Evolutionary conservation across 2,113 vertebrate genomes (phyloP).

Genomic region (Solea senegalensis): DNA sequence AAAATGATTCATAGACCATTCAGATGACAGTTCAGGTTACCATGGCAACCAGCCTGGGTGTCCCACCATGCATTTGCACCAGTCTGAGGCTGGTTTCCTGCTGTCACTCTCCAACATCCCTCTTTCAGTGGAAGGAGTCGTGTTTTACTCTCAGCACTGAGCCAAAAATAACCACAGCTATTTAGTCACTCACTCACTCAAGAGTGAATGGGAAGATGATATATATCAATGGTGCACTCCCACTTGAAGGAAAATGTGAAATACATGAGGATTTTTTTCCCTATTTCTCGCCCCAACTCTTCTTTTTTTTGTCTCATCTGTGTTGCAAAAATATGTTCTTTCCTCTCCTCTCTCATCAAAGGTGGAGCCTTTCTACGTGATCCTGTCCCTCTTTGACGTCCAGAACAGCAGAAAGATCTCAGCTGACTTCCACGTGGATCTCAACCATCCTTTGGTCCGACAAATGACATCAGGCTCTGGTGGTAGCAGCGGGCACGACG

Average conservation of each 20-base stretch:
- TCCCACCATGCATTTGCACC: conserved; percentile 47
- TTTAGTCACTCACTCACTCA: conserved; percentile 25
- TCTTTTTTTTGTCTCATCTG: neutral
- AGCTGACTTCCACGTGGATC: conserved; percentile 95
- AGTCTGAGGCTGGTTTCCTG: conserved; percentile 63
- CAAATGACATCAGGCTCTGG: conserved; percentile 82
- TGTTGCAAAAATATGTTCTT: conserved; percentile 5
- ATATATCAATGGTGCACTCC: conserved; percentile 30
- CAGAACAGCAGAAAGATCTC: conserved; percentile 95
- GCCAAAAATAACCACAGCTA: conserved; percentile 45
- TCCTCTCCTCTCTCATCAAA: conserved; percentile 50
- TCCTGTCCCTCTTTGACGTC: conserved; percentile 94
- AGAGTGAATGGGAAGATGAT: conserved; percentile 35
- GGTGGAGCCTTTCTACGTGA: conserved; percentile 97
- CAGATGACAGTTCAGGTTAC: conserved; percentile 33
- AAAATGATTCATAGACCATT: too few relatives aligned
- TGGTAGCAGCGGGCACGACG: conserved; percentile 20
- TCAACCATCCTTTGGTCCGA: conserved; percentile 90
- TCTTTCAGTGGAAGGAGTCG: conserved; percentile 13
- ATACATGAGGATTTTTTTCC: conserved; percentile 29
- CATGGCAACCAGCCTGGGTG: conserved; percentile 44
- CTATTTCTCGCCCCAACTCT: neutral
- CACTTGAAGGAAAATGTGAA: conserved; percentile 40
- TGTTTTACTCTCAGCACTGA: conserved; percentile 23
- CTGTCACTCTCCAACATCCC: conserved; percentile 47